Evolutionary conservation across 2,888 invertebrate species (phyloP), one percentile per base, ranked within the genome.

Genomic region (Harpagoxenus sublaevis): DNA sequence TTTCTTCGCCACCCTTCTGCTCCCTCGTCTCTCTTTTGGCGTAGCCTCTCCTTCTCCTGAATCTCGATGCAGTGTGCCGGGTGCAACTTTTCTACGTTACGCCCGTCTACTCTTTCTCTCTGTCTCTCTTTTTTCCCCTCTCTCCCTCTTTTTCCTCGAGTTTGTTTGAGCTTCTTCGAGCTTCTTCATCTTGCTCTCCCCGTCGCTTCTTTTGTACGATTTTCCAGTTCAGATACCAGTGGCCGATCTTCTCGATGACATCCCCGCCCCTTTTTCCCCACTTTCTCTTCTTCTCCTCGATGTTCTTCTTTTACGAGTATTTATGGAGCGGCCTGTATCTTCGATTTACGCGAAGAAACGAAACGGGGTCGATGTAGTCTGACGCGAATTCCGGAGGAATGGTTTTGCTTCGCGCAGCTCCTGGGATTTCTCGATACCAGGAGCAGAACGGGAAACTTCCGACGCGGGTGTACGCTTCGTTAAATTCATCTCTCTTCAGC

Each of bases 31-130:
- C 83, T 73, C 85, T 68, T 62, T 63, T 62, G 57, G 45, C 48
- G 75, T 75, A 68, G 31, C 85, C 77, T 85, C 88, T 87, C 87
- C 86, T 85, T 79, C 88, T 68, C 68, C 83, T 62, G 75, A 85
- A 87, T 85, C 90, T 84, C 89, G 91, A 89, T 92, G 93, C 93
- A 93, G 94, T 92, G 95, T 95, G 94, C 95, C 95, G 95, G 95
- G 95, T 95, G 94, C 95, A 95, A 95, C 93, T 94, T 93, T 94
- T 93, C 92, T 92, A 91, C 90, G 89, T 86, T 89, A 75, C 85
- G 70, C 84, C 78, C 77, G 84, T 75, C 31, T 70, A 63, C 75
- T 83, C 86, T 87, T 86, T 84, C 86, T 87, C 89, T 48, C 84
- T 60, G 15, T 62, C 63, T 39, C 28, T 35, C 23, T 48, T 18